A percentile compares a stretch with the other conserved stretches of the same genome.
Conservation (phyloP, 2,888 invertebrate species). For the Hesperia comma region DNA sequence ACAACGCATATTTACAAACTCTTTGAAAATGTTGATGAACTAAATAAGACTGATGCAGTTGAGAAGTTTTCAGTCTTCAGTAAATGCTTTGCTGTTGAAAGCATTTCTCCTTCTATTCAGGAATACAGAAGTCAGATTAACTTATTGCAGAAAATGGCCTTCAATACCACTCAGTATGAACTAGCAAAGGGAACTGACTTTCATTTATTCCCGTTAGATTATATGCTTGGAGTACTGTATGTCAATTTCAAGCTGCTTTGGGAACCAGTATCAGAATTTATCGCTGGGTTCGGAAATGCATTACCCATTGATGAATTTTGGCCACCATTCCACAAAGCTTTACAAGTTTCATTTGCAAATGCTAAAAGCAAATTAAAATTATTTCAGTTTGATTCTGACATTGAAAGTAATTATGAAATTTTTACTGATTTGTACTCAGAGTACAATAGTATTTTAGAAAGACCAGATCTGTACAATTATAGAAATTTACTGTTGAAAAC, state of each 20-base stretch:
- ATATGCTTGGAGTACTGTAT: conserved; percentile 92
- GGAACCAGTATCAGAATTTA: conserved; percentile 91
- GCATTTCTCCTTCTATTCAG: conserved; percentile 87
- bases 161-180: conserved; percentile 84
- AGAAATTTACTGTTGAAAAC: conserved; percentile 92
- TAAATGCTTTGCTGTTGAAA: conserved; percentile 88
- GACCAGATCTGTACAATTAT: conserved; percentile 89
- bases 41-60: conserved; percentile 62
- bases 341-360: conserved; percentile 80
- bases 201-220: conserved; percentile 87
- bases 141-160: conserved; percentile 88
- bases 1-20: conserved; percentile 89
- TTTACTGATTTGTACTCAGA: conserved; percentile 65
- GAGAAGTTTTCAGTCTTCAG: conserved; percentile 86
- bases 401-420: conserved; percentile 59
- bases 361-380: conserved; percentile 66
- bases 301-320: conserved; percentile 87
- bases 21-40: conserved; percentile 83
- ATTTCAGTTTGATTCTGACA: conserved; percentile 66
- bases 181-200: conserved; percentile 83
- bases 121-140: conserved; percentile 92
- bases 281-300: conserved; percentile 88
- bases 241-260: conserved; percentile 95
- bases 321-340: conserved; percentile 86
- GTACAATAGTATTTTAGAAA: conserved; percentile 77